Conservation (phyloP, 2,888 invertebrate species). For the Aphidius colemani region DNA sequence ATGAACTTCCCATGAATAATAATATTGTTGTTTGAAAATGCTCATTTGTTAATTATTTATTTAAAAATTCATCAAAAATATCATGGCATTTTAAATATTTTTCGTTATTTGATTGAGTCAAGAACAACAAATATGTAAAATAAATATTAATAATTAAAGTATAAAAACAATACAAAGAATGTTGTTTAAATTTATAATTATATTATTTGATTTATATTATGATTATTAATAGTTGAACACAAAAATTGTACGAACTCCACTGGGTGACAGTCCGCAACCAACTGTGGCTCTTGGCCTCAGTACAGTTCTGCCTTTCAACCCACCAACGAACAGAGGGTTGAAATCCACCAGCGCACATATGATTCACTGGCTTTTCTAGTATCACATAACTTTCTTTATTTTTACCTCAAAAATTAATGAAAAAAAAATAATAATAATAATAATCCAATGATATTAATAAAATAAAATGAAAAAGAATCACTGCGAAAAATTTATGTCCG, state of each 20-base stretch:
- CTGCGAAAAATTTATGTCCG: too few relatives aligned
- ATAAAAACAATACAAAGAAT: neutral
- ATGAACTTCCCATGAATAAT: too few relatives aligned
- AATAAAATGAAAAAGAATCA: too few relatives aligned
- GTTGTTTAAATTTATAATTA: neutral
- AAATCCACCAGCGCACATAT: neutral
- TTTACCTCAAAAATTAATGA: too few relatives aligned
- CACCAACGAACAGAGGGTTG: neutral
- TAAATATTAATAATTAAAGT: neutral
- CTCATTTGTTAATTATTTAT: too few relatives aligned
- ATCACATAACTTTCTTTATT: neutral
- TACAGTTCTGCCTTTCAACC: slow-evolving; percentile 34
- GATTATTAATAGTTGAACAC: slow-evolving; percentile 5
- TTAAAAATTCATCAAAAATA: too few relatives aligned
- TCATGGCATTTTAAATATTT: slow-evolving; percentile 1
- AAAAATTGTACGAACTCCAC: slow-evolving; percentile 40
- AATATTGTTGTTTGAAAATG: too few relatives aligned
- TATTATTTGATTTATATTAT: neutral
- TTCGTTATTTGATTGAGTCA: neutral
- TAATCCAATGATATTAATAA: too few relatives aligned
- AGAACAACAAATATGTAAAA: neutral
- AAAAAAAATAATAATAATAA: too few relatives aligned
- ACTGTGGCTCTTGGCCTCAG: slow-evolving; percentile 51
- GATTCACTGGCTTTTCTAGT: neutral
- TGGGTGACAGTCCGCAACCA: slow-evolving; percentile 54